These are phyloP conservation scores for Neomorphus geoffroyi DNA, from an alignment of 2,797 vertebrate species.

Conservation along the genomic window DNA sequence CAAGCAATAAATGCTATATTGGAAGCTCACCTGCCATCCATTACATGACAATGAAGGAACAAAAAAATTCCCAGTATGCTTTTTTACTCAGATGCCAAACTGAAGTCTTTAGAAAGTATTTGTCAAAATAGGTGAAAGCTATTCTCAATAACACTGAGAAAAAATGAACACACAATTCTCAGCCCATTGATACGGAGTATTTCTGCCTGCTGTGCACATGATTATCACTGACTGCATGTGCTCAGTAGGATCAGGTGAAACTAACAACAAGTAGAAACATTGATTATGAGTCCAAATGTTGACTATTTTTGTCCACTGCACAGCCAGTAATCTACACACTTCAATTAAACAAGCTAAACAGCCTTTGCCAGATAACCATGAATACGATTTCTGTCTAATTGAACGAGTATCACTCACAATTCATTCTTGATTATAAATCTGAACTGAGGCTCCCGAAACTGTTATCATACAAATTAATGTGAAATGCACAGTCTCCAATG, in stretches of 20 bases:
- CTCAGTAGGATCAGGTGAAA: not conserved
- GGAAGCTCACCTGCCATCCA: not conserved
- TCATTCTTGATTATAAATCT: not conserved
- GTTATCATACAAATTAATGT: not conserved
- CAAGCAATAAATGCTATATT: not conserved
- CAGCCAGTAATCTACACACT: not conserved
- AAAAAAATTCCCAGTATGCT: not conserved
- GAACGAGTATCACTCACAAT: not conserved
- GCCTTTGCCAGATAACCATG: not conserved
- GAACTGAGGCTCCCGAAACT: not conserved
- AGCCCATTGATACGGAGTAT: not conserved
- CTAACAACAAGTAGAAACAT: not conserved
- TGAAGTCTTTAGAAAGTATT: not conserved
- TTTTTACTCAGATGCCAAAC: not conserved
- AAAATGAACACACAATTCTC: not conserved
- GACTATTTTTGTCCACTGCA: not conserved
- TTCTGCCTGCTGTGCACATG: not conserved
- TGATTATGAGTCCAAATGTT: not conserved
- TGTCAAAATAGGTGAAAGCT: not conserved
- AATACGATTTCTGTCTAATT: not conserved
- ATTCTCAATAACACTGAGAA: fast-evolving
- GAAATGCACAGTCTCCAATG: not conserved
- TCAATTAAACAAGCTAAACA: constrained; percentile 8
- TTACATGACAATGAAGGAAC: not conserved
- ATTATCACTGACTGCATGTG: not conserved